Evolutionary conservation across 2,888 invertebrate genomes (phyloP), one percentile per base, ranked within the genome.

Genomic region (Physocephala rufipes): DNA sequence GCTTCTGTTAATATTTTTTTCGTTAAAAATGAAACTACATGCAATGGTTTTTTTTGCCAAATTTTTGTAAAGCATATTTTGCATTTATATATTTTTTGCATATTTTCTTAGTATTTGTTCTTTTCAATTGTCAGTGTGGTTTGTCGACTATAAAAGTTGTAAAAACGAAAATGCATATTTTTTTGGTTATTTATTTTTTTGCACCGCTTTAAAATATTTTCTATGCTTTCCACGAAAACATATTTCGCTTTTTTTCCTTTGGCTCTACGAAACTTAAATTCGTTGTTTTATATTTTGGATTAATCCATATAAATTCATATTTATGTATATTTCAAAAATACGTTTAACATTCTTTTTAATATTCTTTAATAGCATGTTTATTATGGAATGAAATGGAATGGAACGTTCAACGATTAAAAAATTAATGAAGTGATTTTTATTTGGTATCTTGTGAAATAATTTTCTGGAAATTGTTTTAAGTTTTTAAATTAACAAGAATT

Each of bases 191-290:
- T 15, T 24, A 1, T 9, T 36, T 26, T 58, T 58, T 58, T 26
- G 26, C 26, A 24, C 58, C 28, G 21, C 28, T 28, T 26, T 28
- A 58, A 58, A 58, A 58, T 28, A 28, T 58, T 58, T 58, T 58
- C 12, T 26, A 28, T 28, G 13, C 28, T 58, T 58, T 26, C 28
- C 53, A 9, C 4, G 16, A n/a, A 53, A 53, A 2, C 19, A 53
- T 53, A n/a, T 53, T 53, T 53, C 51, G n/a, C 51, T 16, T 51
- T 51, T 3, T n/a, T 21, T 53, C 21, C 21, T 53, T 53, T 21
- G 24, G 53, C n/a, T 13, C 21, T 3, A 12, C n/a, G 21, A 36
- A 36, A 9, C 4, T 4, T 36, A 9, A 36, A 53, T 53, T 21
- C 53, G n/a, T 12, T n/a, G 49, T 58, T 9, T 55, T 2, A 58